Evolutionary conservation across 2,113 vertebrate species (phyloP).

Genomic region (Anser brachyrhynchus): DNA sequence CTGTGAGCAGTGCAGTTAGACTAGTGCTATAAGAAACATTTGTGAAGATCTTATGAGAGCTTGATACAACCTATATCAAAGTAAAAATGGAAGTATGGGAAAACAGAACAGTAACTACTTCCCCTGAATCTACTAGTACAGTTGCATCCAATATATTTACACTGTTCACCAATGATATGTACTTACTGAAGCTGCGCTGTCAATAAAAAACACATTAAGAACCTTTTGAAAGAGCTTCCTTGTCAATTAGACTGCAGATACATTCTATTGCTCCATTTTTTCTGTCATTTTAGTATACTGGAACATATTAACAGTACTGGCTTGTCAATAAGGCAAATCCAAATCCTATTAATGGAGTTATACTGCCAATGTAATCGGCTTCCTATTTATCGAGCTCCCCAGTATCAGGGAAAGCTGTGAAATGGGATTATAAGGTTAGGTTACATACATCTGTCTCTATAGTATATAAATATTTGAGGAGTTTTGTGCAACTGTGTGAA

Average conservation of each 20-base stretch:
- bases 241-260: conserved; percentile 75
- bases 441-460: conserved; percentile 68
- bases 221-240: conserved; percentile 69
- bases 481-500: conserved; percentile 58
- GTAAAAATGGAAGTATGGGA: background rate
- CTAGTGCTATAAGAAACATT: background rate
- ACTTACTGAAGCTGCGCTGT: conserved; percentile 59
- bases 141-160: conserved; percentile 58
- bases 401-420: conserved; percentile 73
- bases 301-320: conserved; percentile 75
- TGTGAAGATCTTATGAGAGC: background rate
- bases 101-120: conserved; percentile 28
- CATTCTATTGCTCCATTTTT: conserved; percentile 69
- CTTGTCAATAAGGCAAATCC: conserved; percentile 78
- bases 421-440: conserved; percentile 80
- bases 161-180: conserved; percentile 49
- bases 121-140: background rate
- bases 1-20: conserved; percentile 6
- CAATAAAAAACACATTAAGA: conserved; percentile 79
- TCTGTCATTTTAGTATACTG: conserved; percentile 79
- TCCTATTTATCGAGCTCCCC: conserved; percentile 76
- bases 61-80: conserved; percentile 20
- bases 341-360: conserved; percentile 80
- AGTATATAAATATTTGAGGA: conserved; percentile 70
- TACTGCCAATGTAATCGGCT: conserved; percentile 78